Evolutionary conservation across 2,888 invertebrate genomes (phyloP), one percentile per base, ranked within the genome.

Genomic region (Drosophila ezoana): DNA sequence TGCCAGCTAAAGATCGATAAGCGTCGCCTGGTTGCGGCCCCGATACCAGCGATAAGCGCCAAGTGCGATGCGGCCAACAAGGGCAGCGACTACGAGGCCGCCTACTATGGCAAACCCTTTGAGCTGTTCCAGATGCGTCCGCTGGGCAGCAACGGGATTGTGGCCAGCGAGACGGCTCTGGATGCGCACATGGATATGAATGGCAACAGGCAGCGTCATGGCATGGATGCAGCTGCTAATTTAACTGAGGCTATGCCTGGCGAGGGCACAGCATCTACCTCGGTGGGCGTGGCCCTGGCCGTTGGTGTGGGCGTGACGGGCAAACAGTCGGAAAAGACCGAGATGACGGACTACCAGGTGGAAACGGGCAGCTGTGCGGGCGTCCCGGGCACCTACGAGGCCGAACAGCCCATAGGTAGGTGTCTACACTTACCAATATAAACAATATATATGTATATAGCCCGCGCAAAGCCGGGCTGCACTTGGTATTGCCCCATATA

Each of bases 1-100:
- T 95, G 95, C 90, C 95, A 96, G 81, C 93, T 93, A 38, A 92
- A 93, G 68, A 90, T 94, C 16, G 90, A 87, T 57, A 76, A 81
- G 37, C 76, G 72, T 6, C 81, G 85, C 4, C 48, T 85, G 44
- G 61, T 84, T 40, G 75, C 81, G 13, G 58, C 79, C 0, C 65
- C 81, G 37, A 90, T 90, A 58, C 75, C 83, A 0, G 83, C 87
- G 3, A 91, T 90, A 20, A 90, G 91, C 20, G 90, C 87, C 35
- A 90, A 90, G 28, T 77, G 89, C 10, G 89, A 90, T 16, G 66
- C 72, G 2, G 57, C 76, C 53, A 23, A 33, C 52, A 79, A 79
- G 56, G 93, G 93, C 81, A 91, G 90, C 6, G 82, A 84, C 52
- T 76, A 77, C n/a, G 79, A 71, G 11, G 6, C 60, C 2, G 72